Evolutionary conservation across 2,888 invertebrate genomes (phyloP).

Genomic region (Himalopsyche anomala): DNA sequence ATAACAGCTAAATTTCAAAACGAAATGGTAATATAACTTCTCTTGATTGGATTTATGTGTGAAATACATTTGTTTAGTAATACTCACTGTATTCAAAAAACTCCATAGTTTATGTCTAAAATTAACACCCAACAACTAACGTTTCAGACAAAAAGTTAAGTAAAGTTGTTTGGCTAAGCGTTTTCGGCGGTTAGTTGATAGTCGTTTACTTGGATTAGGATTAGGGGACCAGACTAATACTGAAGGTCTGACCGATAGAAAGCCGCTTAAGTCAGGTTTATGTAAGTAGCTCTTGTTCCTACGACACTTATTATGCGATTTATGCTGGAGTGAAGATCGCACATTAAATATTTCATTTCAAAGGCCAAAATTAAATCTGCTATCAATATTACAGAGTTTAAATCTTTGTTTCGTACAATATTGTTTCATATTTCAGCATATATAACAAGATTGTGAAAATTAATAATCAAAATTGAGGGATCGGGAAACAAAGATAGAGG

Average conservation of each 20-base stretch:
- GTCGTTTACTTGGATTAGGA: slow-evolving; percentile 22
- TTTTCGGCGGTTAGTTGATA: slow-evolving; percentile 15
- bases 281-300: background rate
- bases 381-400: background rate
- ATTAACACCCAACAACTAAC: slow-evolving; percentile 25
- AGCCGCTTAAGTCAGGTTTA: slow-evolving; percentile 9
- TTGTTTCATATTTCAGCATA: too few species aligned
- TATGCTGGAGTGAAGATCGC: background rate
- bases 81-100: too few species aligned
- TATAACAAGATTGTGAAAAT: too few species aligned
- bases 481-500: too few species aligned
- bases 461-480: too few species aligned
- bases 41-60: too few species aligned
- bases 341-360: background rate
- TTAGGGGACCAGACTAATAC: slow-evolving; percentile 15
- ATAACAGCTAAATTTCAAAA: too few species aligned
- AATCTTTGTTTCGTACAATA: too few species aligned
- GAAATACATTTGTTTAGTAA: too few species aligned
- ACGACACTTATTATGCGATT: slow-evolving; percentile 15
- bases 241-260: slow-evolving; percentile 17
- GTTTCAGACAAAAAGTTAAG: slow-evolving; percentile 21
- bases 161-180: slow-evolving; percentile 5
- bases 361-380: background rate
- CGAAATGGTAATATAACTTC: too few species aligned
- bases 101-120: background rate